Conservation (phyloP, 2,888 invertebrate species). For the Andrena marginata region DNA sequence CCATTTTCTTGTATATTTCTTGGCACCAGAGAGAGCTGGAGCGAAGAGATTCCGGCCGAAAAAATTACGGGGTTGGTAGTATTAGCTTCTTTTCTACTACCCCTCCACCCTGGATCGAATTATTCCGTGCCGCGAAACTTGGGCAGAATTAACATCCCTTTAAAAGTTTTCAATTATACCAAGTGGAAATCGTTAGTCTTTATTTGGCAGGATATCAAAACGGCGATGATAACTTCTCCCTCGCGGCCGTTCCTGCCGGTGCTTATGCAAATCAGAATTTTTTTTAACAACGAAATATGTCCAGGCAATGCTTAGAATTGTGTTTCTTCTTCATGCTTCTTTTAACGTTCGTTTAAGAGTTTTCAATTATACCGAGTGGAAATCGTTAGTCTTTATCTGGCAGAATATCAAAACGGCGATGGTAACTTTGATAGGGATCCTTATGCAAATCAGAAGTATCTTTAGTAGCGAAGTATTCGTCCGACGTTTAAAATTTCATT, state of each 20-base stretch:
- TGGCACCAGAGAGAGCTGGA: conserved; percentile 90
- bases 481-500: too few relatives aligned
- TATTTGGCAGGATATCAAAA: conserved; percentile 28
- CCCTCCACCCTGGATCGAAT: not conserved
- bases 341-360: conserved; percentile 29
- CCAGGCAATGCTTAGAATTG: too few relatives aligned
- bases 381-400: conserved; percentile 24
- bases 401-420: conserved; percentile 15
- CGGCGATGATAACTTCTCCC: not conserved
- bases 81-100: conserved; percentile 59
- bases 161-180: conserved; percentile 13
- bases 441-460: not conserved
- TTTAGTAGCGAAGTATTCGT: not conserved
- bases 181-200: conserved; percentile 15
- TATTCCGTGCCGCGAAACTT: conserved; percentile 3
- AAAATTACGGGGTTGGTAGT: conserved; percentile 80
- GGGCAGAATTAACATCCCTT: conserved; percentile 42
- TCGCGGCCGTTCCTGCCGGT: not conserved
- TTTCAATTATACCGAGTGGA: conserved; percentile 17
- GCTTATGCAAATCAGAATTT: not conserved
- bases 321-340: too few relatives aligned
- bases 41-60: conserved; percentile 85
- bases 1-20: conserved; percentile 94
- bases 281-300: not conserved
- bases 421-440: not conserved